A percentile compares a stretch with the other conserved stretches of the same genome.
Conservation (phyloP, 2,797 vertebrate species). For the Phylloscopus collybita region DNA sequence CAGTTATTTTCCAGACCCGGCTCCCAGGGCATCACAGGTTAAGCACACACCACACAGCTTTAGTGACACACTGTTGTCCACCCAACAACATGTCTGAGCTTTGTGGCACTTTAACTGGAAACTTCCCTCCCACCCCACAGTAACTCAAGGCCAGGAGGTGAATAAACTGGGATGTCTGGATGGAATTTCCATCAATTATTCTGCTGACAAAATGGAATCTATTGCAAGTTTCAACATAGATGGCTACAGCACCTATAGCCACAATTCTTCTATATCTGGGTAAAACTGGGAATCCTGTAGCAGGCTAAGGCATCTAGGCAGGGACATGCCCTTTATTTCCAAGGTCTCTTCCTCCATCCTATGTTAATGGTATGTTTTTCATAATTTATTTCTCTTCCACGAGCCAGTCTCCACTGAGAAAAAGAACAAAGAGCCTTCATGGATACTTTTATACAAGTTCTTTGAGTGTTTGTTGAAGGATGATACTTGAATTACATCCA, state of each 20-base stretch:
- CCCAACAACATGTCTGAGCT: not conserved
- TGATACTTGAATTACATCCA: not conserved
- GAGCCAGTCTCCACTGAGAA: not conserved
- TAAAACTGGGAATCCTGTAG: not conserved
- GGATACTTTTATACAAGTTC: not conserved
- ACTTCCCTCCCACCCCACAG: not conserved
- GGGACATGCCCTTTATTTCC: not conserved
- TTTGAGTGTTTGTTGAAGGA: not conserved
- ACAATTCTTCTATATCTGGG: not conserved
- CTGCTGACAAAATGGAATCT: not conserved
- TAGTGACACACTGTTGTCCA: not conserved
- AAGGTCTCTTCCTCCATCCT: not conserved
- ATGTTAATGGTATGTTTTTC: not conserved
- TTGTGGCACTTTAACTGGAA: not conserved
- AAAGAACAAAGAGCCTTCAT: not conserved
- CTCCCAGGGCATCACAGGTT: not conserved
- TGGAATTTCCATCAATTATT: constrained; percentile 5
- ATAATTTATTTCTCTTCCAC: not conserved
- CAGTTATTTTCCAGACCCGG: not conserved
- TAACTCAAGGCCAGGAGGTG: not conserved
- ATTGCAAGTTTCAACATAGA: not conserved
- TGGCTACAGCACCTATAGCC: not conserved
- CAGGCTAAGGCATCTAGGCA: not conserved
- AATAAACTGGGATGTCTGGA: not conserved
- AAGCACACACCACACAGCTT: not conserved